Evolutionary conservation across 2,113 vertebrate genomes (phyloP).

Genomic region (Takifugu flavidus): DNA sequence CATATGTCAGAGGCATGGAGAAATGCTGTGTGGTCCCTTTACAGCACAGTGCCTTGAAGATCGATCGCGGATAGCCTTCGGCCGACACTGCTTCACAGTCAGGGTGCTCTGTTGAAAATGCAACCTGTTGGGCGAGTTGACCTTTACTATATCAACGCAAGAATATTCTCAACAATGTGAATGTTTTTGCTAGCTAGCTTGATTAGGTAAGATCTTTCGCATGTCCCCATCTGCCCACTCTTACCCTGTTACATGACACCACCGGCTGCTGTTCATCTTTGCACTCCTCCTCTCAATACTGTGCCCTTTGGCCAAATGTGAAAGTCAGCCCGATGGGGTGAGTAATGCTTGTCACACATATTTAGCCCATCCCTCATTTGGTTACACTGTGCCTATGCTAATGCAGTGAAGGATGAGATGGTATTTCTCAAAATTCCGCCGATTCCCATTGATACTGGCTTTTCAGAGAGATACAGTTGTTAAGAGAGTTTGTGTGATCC

Average conservation of each 20-base stretch:
- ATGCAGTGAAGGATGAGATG: slow-evolving; percentile 21
- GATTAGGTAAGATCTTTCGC: not conserved
- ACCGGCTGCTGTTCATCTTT: too few relatives aligned
- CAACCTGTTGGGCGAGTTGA: not conserved
- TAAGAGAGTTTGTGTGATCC: too few relatives aligned
- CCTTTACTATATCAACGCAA: not conserved
- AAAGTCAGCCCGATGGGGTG: not conserved
- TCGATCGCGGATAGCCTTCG: slow-evolving; percentile 9
- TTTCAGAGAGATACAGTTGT: too few relatives aligned
- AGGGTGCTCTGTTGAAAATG: slow-evolving; percentile 9
- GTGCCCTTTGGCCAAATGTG: not conserved
- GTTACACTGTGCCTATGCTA: not conserved
- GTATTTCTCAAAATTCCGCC: too few relatives aligned
- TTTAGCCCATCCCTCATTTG: slow-evolving; percentile 20
- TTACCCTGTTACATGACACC: not conserved
- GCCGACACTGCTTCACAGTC: slow-evolving; percentile 22
- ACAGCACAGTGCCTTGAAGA: slow-evolving; percentile 9
- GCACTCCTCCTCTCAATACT: not conserved
- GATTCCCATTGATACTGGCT: too few relatives aligned
- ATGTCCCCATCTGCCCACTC: not conserved
- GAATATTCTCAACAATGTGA: not conserved
- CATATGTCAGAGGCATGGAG: slow-evolving; percentile 13
- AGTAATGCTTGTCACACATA: slow-evolving; percentile 26
- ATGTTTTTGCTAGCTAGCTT: too few relatives aligned
- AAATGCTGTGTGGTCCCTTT: slow-evolving; percentile 19